These are phyloP conservation scores for Amphipyra berbera DNA, from an alignment of 2,888 invertebrate species.

Conservation along the genomic window DNA sequence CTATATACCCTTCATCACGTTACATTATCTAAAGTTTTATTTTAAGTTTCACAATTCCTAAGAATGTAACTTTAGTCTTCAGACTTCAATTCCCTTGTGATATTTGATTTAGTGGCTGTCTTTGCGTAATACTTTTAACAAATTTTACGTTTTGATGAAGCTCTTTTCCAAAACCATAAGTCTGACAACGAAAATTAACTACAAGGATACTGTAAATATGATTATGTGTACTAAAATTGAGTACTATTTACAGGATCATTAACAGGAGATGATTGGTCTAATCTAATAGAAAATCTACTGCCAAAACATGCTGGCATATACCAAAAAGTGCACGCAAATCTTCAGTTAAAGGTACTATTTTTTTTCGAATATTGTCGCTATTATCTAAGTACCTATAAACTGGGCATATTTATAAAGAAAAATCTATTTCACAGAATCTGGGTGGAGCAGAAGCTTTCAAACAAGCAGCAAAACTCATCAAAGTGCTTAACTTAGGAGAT, in stretches of 20 bases:
- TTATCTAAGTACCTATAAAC: neutral
- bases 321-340: constrained; percentile 83
- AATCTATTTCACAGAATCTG: constrained; percentile 76
- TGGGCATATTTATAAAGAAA: neutral
- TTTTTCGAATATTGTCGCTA: neutral
- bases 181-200: too few relatives aligned
- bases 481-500: constrained; percentile 82
- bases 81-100: neutral
- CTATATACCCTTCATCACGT: constrained; percentile 7
- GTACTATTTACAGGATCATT: constrained; percentile 83
- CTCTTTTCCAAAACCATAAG: neutral
- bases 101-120: neutral
- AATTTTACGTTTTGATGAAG: neutral
- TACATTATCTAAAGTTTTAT: constrained; percentile 11
- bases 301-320: constrained; percentile 88
- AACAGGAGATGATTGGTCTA: constrained; percentile 90
- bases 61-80: neutral
- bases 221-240: neutral
- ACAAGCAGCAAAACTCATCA: constrained; percentile 83
- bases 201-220: too few relatives aligned
- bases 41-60: neutral
- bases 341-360: constrained; percentile 79
- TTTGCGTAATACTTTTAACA: too few relatives aligned
- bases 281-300: constrained; percentile 87
- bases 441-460: constrained; percentile 85